Evolutionary conservation across 2,113 vertebrate species (phyloP).

Genomic region (Phyllostomus discolor): DNA sequence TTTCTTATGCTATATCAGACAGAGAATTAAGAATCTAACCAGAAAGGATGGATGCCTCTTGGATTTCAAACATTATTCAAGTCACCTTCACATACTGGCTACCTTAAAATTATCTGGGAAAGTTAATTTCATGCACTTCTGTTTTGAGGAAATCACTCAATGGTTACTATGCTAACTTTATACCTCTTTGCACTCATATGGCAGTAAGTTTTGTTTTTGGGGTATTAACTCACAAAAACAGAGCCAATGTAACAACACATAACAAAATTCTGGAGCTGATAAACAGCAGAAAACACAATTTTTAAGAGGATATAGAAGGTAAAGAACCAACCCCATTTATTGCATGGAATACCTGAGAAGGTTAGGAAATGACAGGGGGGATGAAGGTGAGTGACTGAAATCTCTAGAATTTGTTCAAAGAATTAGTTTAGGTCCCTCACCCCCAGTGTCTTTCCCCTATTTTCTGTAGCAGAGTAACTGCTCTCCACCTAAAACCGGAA

Average conservation of each 20-base stretch:
- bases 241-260: not conserved
- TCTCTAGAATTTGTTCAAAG: not conserved
- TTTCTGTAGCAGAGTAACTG: not conserved
- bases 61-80: not conserved
- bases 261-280: not conserved
- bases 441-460: not conserved
- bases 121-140: not conserved
- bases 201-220: not conserved
- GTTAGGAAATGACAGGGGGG: not conserved
- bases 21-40: conserved; percentile 29
- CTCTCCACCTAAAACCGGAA: not conserved
- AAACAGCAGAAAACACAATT: conserved; percentile 3
- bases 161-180: not conserved
- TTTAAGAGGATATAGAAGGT: not conserved
- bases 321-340: not conserved
- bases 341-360: not conserved
- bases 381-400: not conserved
- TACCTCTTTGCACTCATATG: not conserved
- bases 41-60: not conserved
- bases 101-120: not conserved
- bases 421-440: not conserved
- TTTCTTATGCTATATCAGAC: not conserved
- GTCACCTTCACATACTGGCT: not conserved
- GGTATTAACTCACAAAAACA: not conserved
- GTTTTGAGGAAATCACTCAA: not conserved